Conservation (phyloP, 2,113 vertebrate genomes). For the Antigone vipio region DNA sequence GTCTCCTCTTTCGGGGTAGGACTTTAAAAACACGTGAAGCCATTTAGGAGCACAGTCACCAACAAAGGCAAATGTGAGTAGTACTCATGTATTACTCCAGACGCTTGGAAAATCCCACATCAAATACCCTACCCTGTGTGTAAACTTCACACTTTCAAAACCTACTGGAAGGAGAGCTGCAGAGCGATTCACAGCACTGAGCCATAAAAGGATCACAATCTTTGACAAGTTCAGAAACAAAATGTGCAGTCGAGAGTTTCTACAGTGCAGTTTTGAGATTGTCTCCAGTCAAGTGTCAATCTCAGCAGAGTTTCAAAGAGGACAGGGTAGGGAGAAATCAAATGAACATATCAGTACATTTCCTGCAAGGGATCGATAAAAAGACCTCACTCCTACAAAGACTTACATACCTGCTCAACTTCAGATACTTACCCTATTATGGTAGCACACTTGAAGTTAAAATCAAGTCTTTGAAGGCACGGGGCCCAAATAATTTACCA, state of each 20-base stretch:
- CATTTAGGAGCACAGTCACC: background rate
- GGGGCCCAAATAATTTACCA: background rate
- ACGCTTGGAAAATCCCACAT: conserved; percentile 18
- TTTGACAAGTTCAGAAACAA: conserved; percentile 57
- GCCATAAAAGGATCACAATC: conserved; percentile 24
- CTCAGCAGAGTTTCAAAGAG: conserved; percentile 27
- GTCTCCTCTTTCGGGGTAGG: background rate
- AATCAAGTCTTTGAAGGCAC: background rate
- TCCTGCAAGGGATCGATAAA: conserved; percentile 1
- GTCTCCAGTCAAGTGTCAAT: conserved; percentile 18
- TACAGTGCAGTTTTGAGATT: background rate
- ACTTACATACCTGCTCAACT: conserved; percentile 3
- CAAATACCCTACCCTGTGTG: conserved; percentile 9
- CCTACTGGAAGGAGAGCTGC: background rate
- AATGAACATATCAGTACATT: background rate
- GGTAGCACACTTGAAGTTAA: background rate
- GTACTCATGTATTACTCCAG: background rate
- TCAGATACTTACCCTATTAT: conserved; percentile 8
- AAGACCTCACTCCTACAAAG: conserved; percentile 4
- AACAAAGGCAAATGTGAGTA: background rate
- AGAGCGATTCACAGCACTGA: background rate
- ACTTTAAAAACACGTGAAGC: background rate
- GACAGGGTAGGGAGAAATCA: background rate
- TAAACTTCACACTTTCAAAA: conserved; percentile 31
- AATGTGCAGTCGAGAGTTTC: conserved; percentile 17